Evolutionary conservation across 2,797 vertebrate species (phyloP), one percentile per base, ranked within the genome.

Genomic region (Coregonus sp.): DNA sequence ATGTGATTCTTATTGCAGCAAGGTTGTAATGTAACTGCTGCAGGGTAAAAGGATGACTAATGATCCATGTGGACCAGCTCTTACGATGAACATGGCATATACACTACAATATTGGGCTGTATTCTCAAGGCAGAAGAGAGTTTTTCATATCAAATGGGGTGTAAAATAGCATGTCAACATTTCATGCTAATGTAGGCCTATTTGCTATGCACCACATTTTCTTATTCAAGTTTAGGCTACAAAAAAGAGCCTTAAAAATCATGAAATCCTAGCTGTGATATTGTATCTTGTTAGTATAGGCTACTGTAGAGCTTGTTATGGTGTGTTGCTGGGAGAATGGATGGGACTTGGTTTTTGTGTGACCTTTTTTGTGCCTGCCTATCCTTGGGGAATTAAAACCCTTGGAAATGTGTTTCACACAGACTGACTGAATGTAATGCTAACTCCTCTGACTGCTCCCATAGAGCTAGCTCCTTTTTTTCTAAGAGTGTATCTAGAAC

Each of bases 11-110:
- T 67, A 67, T 18, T 16, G 66, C 15, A 67, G 66, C 15, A 5
- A 18, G 31, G 31, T 11, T 14, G 31, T 67, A 67, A 37, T 37
- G 33, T 67, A 33, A 37, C 31, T 67, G 31, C 31, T 67, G 29
- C 66, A 67, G 29, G 31, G 66, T 5, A 16, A 3, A 4, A 67
- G 65, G 31, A 29, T 18, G 65, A 35, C 31, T 67, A 29, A 18
- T 67, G 66, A 67, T 35, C 66, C 66, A 33, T 35, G 33, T 67
- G 66, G 33, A 67, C 66, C 14, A 63, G 59, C 20, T 63, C n/a
- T 20, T 29, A 25, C 25, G 59, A 63, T 63, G 59, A 9, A 20
- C 59, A 20, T 63, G 59, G 6, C 59, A n/a, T 25, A 20, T 63
- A 35, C 65, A 67, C 5, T 35, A 2, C 65, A 59, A n/a, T n/a